phyloP scores from a whole-genome alignment of 2,888 invertebrate species.

The Brenthis daphne region DNA sequence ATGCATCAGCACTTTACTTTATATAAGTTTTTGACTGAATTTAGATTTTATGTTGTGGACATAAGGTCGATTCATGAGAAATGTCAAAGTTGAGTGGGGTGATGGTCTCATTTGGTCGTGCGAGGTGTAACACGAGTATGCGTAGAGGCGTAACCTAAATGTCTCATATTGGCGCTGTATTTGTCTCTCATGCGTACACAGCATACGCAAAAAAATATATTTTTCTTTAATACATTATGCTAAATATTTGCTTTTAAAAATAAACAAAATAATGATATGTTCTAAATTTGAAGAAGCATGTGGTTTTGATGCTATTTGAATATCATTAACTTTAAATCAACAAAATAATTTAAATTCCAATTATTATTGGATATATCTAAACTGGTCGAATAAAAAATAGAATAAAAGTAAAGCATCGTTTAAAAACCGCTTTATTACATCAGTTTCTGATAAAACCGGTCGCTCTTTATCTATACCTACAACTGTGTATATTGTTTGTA shows the following conservation, averaged over 20 bases:
- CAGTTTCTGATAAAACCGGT: slow-evolving; percentile 3
- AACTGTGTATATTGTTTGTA: not conserved
- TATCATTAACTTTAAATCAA: not conserved
- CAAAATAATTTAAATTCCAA: slow-evolving; percentile 4
- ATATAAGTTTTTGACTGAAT: slow-evolving; percentile 41
- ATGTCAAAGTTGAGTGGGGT: slow-evolving; percentile 57
- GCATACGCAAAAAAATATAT: slow-evolving; percentile 33
- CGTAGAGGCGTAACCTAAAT: slow-evolving; percentile 64
- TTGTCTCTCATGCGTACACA: slow-evolving; percentile 24
- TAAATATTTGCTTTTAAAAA: not conserved
- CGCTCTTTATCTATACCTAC: not conserved
- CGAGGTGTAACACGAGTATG: slow-evolving; percentile 64
- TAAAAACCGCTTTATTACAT: slow-evolving; percentile 5
- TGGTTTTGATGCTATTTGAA: slow-evolving; percentile 2
- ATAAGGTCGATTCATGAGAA: slow-evolving; percentile 56
- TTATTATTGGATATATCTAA: not conserved
- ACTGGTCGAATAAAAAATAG: slow-evolving; percentile 1
- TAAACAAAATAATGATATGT: too few relatives aligned
- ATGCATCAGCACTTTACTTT: slow-evolving; percentile 56
- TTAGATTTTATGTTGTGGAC: slow-evolving; percentile 49
- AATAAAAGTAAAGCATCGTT: slow-evolving; percentile 8
- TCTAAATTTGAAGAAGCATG: not conserved
- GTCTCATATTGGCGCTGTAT: slow-evolving; percentile 66
- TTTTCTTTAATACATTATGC: slow-evolving; percentile 42
- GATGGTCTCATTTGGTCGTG: slow-evolving; percentile 72